Base-by-base conservation (phyloP, 2,113 vertebrate genomes). In the Trinectes maculatus region DNA sequence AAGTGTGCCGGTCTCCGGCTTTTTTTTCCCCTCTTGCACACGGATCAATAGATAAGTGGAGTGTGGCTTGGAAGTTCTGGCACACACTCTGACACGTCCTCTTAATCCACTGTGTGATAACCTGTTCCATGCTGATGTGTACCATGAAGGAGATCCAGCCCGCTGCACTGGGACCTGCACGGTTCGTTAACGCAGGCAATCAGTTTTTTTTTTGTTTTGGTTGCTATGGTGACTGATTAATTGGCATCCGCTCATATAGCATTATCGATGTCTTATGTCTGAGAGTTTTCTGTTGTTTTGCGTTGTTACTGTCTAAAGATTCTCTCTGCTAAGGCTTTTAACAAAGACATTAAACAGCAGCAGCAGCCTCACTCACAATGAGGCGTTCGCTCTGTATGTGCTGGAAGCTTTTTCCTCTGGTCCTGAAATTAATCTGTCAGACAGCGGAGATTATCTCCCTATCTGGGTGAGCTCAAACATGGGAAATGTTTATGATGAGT, bases 401-500 rank as follows among this genome's bases (percentile, higher is more conserved):
- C 42, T 51, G 56, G 68, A 48, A 49, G 59, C 28, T 66, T 76
- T 82, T 83, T 77, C 46, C 43, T 15, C 63, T 64, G 28, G 61
- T 4, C 60, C 70, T 53, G 28, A 86, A 88, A 89, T 87, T 66
- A 90, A 84, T 85, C 71, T 85, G 86, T 85, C 84, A 88, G 70
- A 73, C 71, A 62, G 67, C 53, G 46, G 70, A 89, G 80, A 88
- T 84, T 83, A 88, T 88, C 85, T 74, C 39, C 39, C 63, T 43
- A 85, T 89, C 87, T 82, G 4, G 9, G 71, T 44, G 61, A 57
- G 79, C 78, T 86, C 82, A 84, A 89, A 81, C 82, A 80, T 73
- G 76, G 73, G 73, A 77, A 79, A 85, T 89, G 80, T 89, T 92
- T 91, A 88, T 89, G 79, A 88, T 89, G 85, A 87, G 88, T 89